These are phyloP conservation scores for Horisme vitalbata DNA, from an alignment of 2,888 invertebrate species.

Conservation along the genomic window DNA sequence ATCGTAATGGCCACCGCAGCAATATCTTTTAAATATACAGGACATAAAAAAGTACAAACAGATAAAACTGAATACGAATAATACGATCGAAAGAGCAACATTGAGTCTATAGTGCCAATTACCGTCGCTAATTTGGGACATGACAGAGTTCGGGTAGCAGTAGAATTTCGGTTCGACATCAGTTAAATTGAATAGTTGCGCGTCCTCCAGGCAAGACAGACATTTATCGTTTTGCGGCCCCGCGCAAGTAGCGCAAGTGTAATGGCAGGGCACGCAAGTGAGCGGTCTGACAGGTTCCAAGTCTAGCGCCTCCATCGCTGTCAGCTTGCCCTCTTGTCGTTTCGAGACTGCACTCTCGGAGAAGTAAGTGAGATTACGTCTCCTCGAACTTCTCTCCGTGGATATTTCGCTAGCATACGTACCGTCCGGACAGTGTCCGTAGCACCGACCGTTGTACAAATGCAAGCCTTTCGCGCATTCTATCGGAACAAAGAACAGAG, in stretches of 20 bases:
- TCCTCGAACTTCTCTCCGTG: constrained; percentile 63
- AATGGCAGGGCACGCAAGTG: constrained; percentile 87
- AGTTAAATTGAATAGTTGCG: constrained; percentile 73
- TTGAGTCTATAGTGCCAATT: constrained; percentile 75
- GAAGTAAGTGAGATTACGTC: constrained; percentile 67
- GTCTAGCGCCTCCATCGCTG: constrained; percentile 62
- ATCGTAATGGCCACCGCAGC: constrained; percentile 55
- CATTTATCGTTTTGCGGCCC: constrained; percentile 89
- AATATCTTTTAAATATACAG: constrained; percentile 54
- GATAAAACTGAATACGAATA: constrained; percentile 55
- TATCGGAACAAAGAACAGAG: constrained; percentile 81
- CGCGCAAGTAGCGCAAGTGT: constrained; percentile 87
- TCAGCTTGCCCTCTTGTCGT: constrained; percentile 51
- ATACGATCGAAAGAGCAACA: constrained; percentile 59
- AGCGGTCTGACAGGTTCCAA: constrained; percentile 57
- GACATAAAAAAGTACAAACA: constrained; percentile 53
- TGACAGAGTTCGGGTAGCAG: constrained; percentile 76
- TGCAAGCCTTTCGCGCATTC: constrained; percentile 85
- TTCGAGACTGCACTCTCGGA: constrained; percentile 56
- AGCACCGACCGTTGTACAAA: constrained; percentile 84
- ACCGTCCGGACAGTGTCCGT: constrained; percentile 80
- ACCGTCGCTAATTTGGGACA: constrained; percentile 67
- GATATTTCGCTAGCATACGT: constrained; percentile 73
- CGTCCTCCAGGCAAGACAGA: constrained; percentile 86
- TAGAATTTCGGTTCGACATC: constrained; percentile 66